Evolutionary conservation across 1,140 invertebrate genomes (phyloP).

Genomic region (Leguminivora glycinivorella): DNA sequence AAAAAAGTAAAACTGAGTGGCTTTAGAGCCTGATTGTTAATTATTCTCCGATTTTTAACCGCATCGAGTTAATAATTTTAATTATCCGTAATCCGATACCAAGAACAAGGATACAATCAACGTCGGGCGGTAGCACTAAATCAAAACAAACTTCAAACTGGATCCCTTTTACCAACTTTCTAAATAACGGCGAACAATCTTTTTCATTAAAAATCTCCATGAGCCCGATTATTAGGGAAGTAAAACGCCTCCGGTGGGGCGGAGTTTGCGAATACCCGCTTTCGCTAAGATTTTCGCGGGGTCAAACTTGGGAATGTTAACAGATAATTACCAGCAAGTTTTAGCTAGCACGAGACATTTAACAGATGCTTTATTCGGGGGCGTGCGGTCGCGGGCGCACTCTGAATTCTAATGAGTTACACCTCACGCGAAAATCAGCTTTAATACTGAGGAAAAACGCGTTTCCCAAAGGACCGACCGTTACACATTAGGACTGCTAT

Average conservation of each 20-base stretch:
- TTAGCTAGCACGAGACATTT: conserved; percentile 77
- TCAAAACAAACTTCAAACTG: conserved; percentile 72
- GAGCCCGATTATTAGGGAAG: conserved; percentile 74
- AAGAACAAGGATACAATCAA: conserved; percentile 70
- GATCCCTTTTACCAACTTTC: conserved; percentile 74
- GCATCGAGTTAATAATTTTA: conserved; percentile 48
- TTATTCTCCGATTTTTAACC: background rate
- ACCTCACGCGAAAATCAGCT: conserved; percentile 44
- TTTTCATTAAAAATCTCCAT: conserved; percentile 77
- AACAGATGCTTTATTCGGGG: conserved; percentile 77
- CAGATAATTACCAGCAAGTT: conserved; percentile 78
- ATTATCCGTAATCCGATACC: conserved; percentile 68
- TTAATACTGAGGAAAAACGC: conserved; percentile 46
- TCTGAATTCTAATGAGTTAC: conserved; percentile 73
- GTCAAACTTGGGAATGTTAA: conserved; percentile 77
- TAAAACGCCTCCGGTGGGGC: conserved; percentile 68
- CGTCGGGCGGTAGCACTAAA: conserved; percentile 64
- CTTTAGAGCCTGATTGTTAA: background rate
- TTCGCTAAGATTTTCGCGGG: conserved; percentile 68
- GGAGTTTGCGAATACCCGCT: conserved; percentile 57
- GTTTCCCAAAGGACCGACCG: conserved; percentile 53
- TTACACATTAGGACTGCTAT: conserved; percentile 76
- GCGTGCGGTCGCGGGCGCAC: conserved; percentile 67
- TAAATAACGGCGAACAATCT: conserved; percentile 75
- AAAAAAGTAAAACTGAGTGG: background rate